Base-by-base conservation (phyloP, 2,113 vertebrate species). In the Ophiodon elongatus region DNA sequence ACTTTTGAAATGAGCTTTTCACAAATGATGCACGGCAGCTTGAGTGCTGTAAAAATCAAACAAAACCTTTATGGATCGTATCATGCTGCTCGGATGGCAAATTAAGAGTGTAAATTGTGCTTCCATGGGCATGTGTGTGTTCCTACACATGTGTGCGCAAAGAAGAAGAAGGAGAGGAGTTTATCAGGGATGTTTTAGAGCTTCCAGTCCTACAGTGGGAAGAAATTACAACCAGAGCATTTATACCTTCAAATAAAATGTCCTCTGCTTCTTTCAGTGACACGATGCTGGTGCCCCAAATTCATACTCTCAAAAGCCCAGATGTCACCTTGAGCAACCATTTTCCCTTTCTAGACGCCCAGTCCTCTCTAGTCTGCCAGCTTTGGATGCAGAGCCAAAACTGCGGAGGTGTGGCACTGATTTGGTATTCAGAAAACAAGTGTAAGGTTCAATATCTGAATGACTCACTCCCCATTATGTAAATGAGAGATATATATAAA, bases 11-110 rank as follows among this genome's bases (percentile, higher is more conserved):
- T 89, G 47, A 88, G 82, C 84, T 88, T 94, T 75, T 83, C 70
- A 88, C 88, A 89, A 90, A 89, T 83, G 86, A 93, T 52, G 73
- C 85, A 91, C 72, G 83, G 83, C 84, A 89, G 86, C 91, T 90
- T 80, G 89, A 90, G 87, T 90, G 89, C 88, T 83, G 80, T 88
- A 86, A 86, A 91, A 90, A 86, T 69, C 68, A 82, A 83, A 71
- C 76, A 67, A 82, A 82, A 39, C 52, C 77, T 87, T 88, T 70
- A 77, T 78, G 83, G 88, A 85, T 80, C 6, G 4, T 66, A 86
- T 73, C 65, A 25, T 21, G 60, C 39, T 21, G 63, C 57, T 73
- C 52, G 17, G 67, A 59, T 62, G 88, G 91, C 84, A 90, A 90
- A 92, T 86, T 78, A 90, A 88, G 41, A 69, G 73, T n/a, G 2